Evolutionary conservation across 2,888 invertebrate genomes (phyloP).

Genomic region (Chironomus riparius): DNA sequence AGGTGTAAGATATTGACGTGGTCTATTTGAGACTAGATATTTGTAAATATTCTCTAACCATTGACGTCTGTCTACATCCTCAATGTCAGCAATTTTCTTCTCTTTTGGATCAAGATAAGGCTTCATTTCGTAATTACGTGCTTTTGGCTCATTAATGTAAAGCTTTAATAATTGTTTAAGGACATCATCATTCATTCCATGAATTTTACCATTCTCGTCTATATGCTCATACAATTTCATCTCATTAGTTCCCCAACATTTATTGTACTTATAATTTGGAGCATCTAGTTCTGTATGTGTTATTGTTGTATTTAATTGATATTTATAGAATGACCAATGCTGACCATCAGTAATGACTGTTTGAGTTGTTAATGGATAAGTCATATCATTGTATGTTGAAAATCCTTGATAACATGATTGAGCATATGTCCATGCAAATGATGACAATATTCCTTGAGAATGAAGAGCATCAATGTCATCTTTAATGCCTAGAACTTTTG

Average conservation of each 20-base stretch:
- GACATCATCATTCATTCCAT: conserved; percentile 73
- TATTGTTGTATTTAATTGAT: conserved; percentile 82
- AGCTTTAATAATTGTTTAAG: conserved; percentile 63
- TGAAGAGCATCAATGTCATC: conserved; percentile 57
- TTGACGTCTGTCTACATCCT: conserved; percentile 54
- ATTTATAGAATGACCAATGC: conserved; percentile 74
- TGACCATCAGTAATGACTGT: conserved; percentile 82
- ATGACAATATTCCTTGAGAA: conserved; percentile 65
- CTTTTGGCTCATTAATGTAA: conserved; percentile 60
- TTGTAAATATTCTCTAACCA: conserved; percentile 65
- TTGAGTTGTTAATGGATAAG: conserved; percentile 85
- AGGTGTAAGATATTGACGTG: conserved; percentile 51
- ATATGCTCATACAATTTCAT: conserved; percentile 65
- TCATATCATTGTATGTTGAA: conserved; percentile 79
- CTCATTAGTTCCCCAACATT: conserved; percentile 69
- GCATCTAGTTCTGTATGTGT: conserved; percentile 54
- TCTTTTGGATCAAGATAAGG: conserved; percentile 59
- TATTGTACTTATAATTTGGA: conserved; percentile 61
- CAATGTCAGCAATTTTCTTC: conserved; percentile 56
- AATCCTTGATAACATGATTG: conserved; percentile 83
- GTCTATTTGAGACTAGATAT: conserved; percentile 58
- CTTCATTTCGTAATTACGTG: conserved; percentile 54
- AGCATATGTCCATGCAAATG: conserved; percentile 69
- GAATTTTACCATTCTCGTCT: conserved; percentile 55
- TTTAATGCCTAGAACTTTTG: conserved; percentile 44